Conservation (phyloP, 1,140 invertebrate species). For the Drosophila littoralis region DNA sequence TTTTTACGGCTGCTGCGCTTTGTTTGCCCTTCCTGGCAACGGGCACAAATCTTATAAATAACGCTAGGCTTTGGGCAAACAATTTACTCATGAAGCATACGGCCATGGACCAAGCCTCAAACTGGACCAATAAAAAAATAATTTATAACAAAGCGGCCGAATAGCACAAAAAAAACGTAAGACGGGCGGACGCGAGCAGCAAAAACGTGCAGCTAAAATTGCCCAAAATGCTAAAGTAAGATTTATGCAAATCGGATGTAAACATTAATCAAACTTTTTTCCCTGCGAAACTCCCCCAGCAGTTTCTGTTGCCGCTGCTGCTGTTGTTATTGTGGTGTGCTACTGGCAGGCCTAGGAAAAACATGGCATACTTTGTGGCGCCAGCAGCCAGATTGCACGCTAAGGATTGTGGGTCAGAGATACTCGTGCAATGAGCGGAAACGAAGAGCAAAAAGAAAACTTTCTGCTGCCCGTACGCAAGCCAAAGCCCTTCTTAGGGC, state of each 20-base stretch:
- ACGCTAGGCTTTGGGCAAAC: constrained; percentile 43
- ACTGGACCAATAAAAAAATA: constrained; percentile 75
- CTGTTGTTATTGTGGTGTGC: constrained; percentile 15
- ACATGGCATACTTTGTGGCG: constrained; percentile 62
- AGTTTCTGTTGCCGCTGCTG: constrained; percentile 17
- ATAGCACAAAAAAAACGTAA: not conserved
- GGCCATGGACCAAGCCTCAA: constrained; percentile 8
- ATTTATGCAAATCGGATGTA: constrained; percentile 84
- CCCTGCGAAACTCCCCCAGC: constrained; percentile 30
- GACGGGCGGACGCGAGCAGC: not conserved
- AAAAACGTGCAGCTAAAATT: constrained; percentile 41
- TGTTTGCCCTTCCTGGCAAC: constrained; percentile 26
- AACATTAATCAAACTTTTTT: constrained; percentile 83
- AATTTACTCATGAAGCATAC: constrained; percentile 60
- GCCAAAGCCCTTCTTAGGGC: constrained; percentile 42
- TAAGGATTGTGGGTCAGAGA: constrained; percentile 66
- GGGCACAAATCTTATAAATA: constrained; percentile 67
- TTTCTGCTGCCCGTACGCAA: constrained; percentile 17
- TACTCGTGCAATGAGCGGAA: constrained; percentile 31
- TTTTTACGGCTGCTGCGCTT: constrained; percentile 14
- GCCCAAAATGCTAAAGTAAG: constrained; percentile 78
- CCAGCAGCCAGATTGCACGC: constrained; percentile 51
- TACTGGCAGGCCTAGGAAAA: constrained; percentile 48
- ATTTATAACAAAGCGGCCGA: constrained; percentile 68
- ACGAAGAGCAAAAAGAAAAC: constrained; percentile 23